These are phyloP conservation scores for Habrosyne pyritoides DNA, from an alignment of 2,888 invertebrate species.

Conservation along the genomic window DNA sequence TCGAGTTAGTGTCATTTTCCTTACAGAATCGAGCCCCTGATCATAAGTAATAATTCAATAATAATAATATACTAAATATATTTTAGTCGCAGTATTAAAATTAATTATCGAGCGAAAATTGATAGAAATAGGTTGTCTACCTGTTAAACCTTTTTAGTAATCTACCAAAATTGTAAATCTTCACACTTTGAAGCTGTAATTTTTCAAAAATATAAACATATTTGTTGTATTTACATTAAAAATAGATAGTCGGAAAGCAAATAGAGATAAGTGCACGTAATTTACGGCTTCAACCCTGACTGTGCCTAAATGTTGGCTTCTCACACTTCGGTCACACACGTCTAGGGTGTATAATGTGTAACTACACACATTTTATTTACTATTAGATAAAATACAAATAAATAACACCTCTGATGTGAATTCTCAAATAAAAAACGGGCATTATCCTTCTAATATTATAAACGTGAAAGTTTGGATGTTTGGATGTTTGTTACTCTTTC, in stretches of 20 bases:
- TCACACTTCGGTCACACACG: neutral
- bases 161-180: neutral
- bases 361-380: neutral
- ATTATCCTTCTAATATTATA: too few species aligned
- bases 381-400: neutral
- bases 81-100: too few species aligned
- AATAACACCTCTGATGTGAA: neutral
- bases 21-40: too few species aligned
- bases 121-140: too few species aligned
- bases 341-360: neutral
- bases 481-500: too few species aligned
- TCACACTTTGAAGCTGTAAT: slow-evolving; percentile 26
- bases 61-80: too few species aligned
- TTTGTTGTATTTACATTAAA: slow-evolving; percentile 61
- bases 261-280: slow-evolving; percentile 68
- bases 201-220: slow-evolving; percentile 52
- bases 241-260: slow-evolving; percentile 62
- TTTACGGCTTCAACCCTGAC: slow-evolving; percentile 50
- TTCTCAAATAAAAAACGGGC: too few species aligned
- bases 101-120: too few species aligned
- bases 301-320: neutral
- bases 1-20: too few species aligned
- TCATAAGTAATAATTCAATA: too few species aligned
- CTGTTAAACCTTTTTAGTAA: too few species aligned
- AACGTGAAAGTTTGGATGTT: too few species aligned